Evolutionary conservation across 2,888 invertebrate species (phyloP), one percentile per base, ranked within the genome.

Genomic region (Calliphora vomitoria): DNA sequence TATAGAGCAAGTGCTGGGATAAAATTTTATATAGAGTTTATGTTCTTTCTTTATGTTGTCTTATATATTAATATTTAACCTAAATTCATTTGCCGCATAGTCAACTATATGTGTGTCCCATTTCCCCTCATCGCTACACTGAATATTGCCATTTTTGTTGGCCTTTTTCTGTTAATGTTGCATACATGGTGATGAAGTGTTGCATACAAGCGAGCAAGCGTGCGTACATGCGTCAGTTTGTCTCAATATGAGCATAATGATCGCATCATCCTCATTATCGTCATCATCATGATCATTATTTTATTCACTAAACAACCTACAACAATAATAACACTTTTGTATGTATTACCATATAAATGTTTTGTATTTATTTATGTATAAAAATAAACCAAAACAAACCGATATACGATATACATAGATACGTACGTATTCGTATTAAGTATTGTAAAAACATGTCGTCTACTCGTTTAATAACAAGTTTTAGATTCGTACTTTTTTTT

Each of bases 331-430:
- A 71, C 53, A 81, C 60, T 72, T 62, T 44, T 41, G 4, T 44
- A 44, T 13, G 13, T 78, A 81, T 84, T 78, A 78, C 78, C 80
- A 84, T 87, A 84, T 53, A 64, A 50, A 72, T 81, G 38, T 72
- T n/a, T 25, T n/a, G 15, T n/a, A n/a, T 50, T 50, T 41, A 25
- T 47, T 62, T 62, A 47, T 60, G 58, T 38, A 75, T 72, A 72
- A 55, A 60, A 72, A 71, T 50, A 50, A 83, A 79, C 20, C 31
- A 60, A 44, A 68, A 35, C 15, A 20, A 41, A 60, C 10, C 55
- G 13, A 69, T 38, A 62, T 31, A 25, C 15, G 62, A 72, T 10
- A 47, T 55, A 0, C 1, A 11, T 55, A 25, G 25, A 25, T 2
- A 25, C 25, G 6, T 31, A 58, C 13, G 13, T 58, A 58, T 20